A percentile compares a stretch with the other conserved stretches of the same genome.
Conservation (phyloP, 2,113 vertebrate species). For the Callionymus lyra region DNA sequence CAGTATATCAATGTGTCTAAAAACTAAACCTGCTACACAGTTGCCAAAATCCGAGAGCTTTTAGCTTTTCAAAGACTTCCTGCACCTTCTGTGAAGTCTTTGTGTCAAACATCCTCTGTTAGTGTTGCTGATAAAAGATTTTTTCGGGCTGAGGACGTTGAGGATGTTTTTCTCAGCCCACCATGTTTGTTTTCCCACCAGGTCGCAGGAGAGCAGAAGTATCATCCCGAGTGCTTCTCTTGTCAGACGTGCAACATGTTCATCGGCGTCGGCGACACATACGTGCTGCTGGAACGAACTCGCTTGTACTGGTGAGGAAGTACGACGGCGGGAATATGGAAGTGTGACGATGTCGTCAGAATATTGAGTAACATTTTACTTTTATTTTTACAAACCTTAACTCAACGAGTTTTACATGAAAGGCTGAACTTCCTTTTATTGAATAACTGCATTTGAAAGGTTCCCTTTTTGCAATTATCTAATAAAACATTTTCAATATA, state of each 20-base stretch:
- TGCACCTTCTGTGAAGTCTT: slow-evolving; percentile 14
- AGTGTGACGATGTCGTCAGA: not conserved
- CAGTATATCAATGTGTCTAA: too few species aligned
- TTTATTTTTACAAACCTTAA: too few species aligned
- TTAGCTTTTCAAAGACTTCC: slow-evolving; percentile 33
- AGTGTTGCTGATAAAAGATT: slow-evolving; percentile 4
- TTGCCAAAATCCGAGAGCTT: not conserved
- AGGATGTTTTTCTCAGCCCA: too few species aligned
- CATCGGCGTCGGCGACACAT: slow-evolving; percentile 89
- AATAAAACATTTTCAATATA: too few species aligned
- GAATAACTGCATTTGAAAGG: too few species aligned
- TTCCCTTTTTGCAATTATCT: too few species aligned
- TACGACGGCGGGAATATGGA: not conserved
- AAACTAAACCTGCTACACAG: too few species aligned
- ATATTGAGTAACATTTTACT: not conserved
- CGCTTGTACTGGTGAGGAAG: slow-evolving; percentile 85
- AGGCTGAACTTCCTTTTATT: too few species aligned
- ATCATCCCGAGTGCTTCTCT: slow-evolving; percentile 92
- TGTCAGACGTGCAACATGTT: slow-evolving; percentile 78
- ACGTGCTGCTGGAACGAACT: slow-evolving; percentile 82
- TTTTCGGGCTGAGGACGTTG: too few species aligned
- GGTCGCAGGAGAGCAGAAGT: slow-evolving; percentile 92
- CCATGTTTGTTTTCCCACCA: slow-evolving; percentile 55
- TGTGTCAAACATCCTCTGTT: too few species aligned
- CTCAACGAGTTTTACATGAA: too few species aligned